phyloP scores from a whole-genome alignment of 2,113 vertebrate species.

The Uropsilus gracilis region DNA sequence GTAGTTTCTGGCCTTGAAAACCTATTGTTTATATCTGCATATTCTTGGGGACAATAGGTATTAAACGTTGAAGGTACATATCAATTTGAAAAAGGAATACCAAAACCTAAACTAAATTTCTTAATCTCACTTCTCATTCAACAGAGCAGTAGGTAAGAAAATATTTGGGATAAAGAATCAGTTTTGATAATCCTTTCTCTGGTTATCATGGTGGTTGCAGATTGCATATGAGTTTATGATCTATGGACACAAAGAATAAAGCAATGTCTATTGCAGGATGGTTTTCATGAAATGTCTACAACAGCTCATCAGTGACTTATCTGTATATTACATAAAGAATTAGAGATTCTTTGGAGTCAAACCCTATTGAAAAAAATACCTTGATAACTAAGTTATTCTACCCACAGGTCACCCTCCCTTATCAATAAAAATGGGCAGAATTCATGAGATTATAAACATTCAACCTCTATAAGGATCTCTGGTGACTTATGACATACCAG shows the following conservation, averaged over 20 bases:
- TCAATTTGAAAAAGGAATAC: constrained; percentile 3
- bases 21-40: not conserved
- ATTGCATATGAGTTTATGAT: not conserved
- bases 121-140: not conserved
- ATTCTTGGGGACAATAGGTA: not conserved
- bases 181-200: not conserved
- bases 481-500: not conserved
- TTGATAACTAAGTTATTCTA: not conserved
- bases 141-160: not conserved
- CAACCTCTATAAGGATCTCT: not conserved
- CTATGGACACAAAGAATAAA: not conserved
- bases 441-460: not conserved
- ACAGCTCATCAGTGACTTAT: not conserved
- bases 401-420: not conserved
- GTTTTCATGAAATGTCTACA: not conserved
- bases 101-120: not conserved
- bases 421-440: not conserved
- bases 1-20: not conserved
- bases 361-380: not conserved
- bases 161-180: not conserved
- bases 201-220: not conserved
- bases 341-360: not conserved
- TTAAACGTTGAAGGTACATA: not conserved
- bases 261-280: not conserved
- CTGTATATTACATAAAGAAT: not conserved